Conservation (phyloP, 2,113 vertebrate genomes). For the Coracopsis vasa region DNA sequence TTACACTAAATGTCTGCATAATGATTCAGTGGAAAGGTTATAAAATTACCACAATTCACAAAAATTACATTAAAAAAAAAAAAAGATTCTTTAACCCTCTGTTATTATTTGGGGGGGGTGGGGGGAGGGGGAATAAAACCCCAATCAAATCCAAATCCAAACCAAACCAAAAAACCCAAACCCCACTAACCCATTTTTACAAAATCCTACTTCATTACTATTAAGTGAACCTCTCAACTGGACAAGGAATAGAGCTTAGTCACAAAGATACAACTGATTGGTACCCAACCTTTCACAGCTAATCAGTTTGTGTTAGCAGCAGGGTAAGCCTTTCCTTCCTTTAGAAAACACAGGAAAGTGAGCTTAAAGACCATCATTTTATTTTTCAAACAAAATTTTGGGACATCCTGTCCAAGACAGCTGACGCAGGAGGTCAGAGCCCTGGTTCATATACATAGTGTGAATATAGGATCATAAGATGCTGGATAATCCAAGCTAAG, state of each 20-base stretch:
- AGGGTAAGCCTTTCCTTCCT: neutral
- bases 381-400: neutral
- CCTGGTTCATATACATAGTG: neutral
- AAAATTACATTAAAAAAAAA: neutral
- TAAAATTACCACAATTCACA: neutral
- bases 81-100: neutral
- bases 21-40: neutral
- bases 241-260: neutral
- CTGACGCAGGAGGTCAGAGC: neutral
- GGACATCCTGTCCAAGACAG: neutral
- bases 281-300: neutral
- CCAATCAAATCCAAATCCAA: neutral
- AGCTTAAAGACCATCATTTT: neutral
- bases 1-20: neutral
- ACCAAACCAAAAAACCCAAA: neutral
- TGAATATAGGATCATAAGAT: neutral
- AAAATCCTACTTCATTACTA: neutral
- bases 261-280: neutral
- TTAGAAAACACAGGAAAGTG: neutral
- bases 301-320: neutral
- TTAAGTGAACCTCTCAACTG: neutral
- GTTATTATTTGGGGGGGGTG: neutral
- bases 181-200: neutral
- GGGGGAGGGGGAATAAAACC: accelerated
- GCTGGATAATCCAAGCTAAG: neutral